Base-by-base conservation (phyloP, 2,113 vertebrate genomes). In the Cyrtonyx montezumae region DNA sequence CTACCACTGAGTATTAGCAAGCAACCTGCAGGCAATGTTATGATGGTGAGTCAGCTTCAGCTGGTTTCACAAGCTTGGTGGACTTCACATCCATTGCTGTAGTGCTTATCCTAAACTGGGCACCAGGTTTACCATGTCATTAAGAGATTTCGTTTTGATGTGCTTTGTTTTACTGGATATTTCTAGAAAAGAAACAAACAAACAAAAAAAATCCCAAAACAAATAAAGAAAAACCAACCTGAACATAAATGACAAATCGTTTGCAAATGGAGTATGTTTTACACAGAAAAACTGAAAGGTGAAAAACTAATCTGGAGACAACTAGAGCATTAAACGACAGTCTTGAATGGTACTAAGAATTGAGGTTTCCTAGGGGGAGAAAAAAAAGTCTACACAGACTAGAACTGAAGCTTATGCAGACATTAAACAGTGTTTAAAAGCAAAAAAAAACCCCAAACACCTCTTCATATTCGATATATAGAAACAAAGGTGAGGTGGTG, bases 41-140 rank as follows among this genome's bases (percentile, higher is more conserved):
- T 69, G 62, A 61, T 0, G 93, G 80, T 68, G 95, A 96, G 95
- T 95, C 96, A 95, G 95, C 93, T 96, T 89, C 95, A 90, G 91
- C 37, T 78, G 89, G 93, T 94, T 87, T 96, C 75, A 37, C 93
- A 96, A 97, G 92, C 94, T 80, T 88, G 96, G 89, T 61, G 95
- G 92, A 94, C 95, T 94, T 97, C 95, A 25, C 83, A 94, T 94
- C 96, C 97, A 91, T 84, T 88, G 96, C 68, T 58, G 61, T 94
- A 90, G 95, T 95, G 96, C 96, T 97, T 97, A 95, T 95, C 90
- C 88, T 97, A 97, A 95, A 92, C 88, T 66, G 94, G 97, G 96
- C 97, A 97, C 92, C 91, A 87, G 88, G 90, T 97, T 95, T 94
- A 94, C 71, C 95, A 91, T 63, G 87, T 79, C 95, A 96, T 83